Base-by-base conservation (phyloP, 2,797 vertebrate species). In the Anniella stebbinsi region DNA sequence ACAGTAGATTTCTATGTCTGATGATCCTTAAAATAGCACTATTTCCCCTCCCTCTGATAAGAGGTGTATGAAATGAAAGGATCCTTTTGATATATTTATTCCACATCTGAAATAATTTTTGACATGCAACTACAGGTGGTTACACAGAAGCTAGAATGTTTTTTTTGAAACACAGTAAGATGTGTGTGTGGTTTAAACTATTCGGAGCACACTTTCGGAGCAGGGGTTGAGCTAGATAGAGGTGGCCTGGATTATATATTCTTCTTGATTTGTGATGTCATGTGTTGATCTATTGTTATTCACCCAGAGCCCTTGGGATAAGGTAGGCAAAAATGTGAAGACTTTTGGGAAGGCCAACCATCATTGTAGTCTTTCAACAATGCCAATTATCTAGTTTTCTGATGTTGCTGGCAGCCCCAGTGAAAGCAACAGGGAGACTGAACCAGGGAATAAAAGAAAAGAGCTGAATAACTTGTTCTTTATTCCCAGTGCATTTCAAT, bases 1-100 rank as follows among this genome's bases (percentile, higher is more conserved):
- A 93, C 92, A 91, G 94, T 36, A 91, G 87, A 91, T 90, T 83
- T 90, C 87, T 85, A 87, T 7, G 85, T 57, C 95, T 93, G 93
- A 91, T 78, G 94, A 94, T 89, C 95, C 95, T 86, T 33, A 85
- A 86, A 96, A 91, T 57, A 91, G 95, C 92, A 89, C 84, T 25
- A 0, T 4, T 41, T 25, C 45, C 54, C 41, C 33, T 33, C 48
- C n/a, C 36, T 70, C 81, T 87, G 88, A 48, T 73, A 48, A 91
- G 86, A 63, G 90, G 91, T 89, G 83, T 36, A 54, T 63, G 9
- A 72, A 84, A 57, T 21, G 67, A 91, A 84, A 84, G 21, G 54
- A 36, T 38, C 21, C 89, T 77, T 89, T 3, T 33, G 85, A 86
- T 92, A 87, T 48, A 69, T 87, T 94, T 60, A 81, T 87, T 33